Evolutionary conservation across 2,113 vertebrate species (phyloP).

Genomic region (Dermatemys mawii): DNA sequence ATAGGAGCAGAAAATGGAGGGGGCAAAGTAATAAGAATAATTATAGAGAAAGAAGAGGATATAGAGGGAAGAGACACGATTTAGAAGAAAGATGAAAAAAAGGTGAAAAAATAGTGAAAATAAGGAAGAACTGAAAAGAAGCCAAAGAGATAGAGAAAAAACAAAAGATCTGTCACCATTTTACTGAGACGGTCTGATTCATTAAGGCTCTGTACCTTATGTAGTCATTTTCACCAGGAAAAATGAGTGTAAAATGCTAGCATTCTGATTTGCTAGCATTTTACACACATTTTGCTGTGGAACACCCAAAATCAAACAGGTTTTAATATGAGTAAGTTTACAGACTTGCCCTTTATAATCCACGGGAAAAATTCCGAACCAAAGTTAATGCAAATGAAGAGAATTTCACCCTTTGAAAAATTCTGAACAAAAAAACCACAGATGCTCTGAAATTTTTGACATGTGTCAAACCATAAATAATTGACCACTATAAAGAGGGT

Average conservation of each 20-base stretch:
- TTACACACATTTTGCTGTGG: neutral
- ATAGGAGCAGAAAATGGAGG: neutral
- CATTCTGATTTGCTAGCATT: neutral
- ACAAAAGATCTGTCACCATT: neutral
- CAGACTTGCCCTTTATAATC: neutral
- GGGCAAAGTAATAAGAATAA: neutral
- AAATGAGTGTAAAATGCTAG: neutral
- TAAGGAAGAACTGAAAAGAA: neutral
- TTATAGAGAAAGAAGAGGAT: neutral
- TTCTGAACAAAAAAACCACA: neutral
- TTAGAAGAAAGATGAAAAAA: neutral
- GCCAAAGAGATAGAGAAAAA: neutral
- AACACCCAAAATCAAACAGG: neutral
- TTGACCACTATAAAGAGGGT: neutral
- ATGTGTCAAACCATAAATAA: neutral
- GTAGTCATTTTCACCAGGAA: neutral
- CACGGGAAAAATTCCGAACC: neutral
- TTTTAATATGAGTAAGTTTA: neutral
- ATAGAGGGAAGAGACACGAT: neutral
- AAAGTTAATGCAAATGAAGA: neutral
- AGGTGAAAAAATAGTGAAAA: neutral
- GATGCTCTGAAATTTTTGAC: neutral
- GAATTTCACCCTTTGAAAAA: neutral
- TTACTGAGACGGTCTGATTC: neutral
- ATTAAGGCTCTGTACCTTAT: neutral